Percentiles rank a stretch among this genome's conserved stretches.
Evolutionary conservation across 2,888 invertebrate species (phyloP).

Genomic region (Andrena minutula): DNA sequence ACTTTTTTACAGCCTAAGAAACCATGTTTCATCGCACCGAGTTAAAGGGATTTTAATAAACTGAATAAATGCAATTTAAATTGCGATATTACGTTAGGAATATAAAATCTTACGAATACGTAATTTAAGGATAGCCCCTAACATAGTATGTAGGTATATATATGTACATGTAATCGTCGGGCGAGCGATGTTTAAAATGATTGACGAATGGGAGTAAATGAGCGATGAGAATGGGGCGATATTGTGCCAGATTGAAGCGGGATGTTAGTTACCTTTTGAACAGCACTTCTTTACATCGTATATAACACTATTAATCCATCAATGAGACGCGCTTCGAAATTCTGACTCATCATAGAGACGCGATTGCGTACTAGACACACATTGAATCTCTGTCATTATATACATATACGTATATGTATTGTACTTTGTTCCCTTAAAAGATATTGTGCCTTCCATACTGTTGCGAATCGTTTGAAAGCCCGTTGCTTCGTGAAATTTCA

Average conservation of each 20-base stretch:
- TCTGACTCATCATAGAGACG: no score
- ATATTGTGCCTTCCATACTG: slow-evolving; percentile 50
- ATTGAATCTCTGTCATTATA: slow-evolving; percentile 4
- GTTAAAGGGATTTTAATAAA: no score
- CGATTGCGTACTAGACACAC: not conserved
- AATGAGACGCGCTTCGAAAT: slow-evolving; percentile 11
- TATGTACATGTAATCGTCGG: not conserved
- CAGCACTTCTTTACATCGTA: slow-evolving; percentile 1
- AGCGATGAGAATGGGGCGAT: slow-evolving; percentile 12
- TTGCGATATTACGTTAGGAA: no score
- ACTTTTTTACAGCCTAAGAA: no score
- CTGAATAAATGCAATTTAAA: no score
- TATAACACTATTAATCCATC: not conserved
- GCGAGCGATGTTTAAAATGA: slow-evolving; percentile 30
- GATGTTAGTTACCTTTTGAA: slow-evolving; percentile 3
- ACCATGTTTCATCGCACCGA: no score
- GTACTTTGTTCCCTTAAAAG: slow-evolving; percentile 19
- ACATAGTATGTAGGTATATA: no score
- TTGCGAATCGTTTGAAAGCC: slow-evolving; percentile 42
- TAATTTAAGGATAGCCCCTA: no score
- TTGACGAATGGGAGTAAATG: slow-evolving; percentile 25
- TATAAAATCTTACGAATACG: no score
- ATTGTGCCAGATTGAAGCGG: not conserved
- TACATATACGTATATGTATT: not conserved
- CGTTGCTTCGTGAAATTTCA: slow-evolving; percentile 32